Evolutionary conservation across 2,888 invertebrate genomes (phyloP), one percentile per base, ranked within the genome.

Genomic region (Melolontha melolontha): DNA sequence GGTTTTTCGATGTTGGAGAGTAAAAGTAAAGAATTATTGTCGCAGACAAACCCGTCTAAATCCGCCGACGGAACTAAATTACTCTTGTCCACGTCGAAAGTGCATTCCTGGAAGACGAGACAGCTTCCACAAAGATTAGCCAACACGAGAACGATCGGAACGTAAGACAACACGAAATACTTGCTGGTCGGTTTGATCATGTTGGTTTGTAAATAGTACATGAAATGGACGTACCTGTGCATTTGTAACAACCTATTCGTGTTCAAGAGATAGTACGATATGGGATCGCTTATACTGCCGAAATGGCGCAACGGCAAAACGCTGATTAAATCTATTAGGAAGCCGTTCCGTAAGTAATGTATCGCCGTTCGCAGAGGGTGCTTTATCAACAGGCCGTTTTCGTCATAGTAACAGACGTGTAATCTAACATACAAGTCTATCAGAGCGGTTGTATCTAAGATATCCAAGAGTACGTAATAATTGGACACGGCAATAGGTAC

Each of bases 401-500:
- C 55, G 14, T 68, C 29, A 10, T 57, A 68, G 27, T 64, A 68
- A 12, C 68, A 68, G 22, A 68, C 50, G 14, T 68, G 68, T 27
- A 68, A 57, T 83, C 86, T 84, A 8, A 87, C 75, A 5, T 85
- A 39, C 0, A 87, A 71, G 49, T 87, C 86, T 1, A 84, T 4
- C 54, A 84, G 84, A 6, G 59, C 47, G 12, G 6, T 47, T 29
- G 69, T 6, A 55, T 76, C 74, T 1, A 73, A 52, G 6, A 67
- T 12, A 6, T 67, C 22, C 11, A 86, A 71, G 2, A 83, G 17
- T 14, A 22, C 40, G 12, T 8, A 10, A 49, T 50, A 63, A 1
- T 54, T n/a, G 4, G n/a, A n/a, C 14, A 40, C 55, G n/a, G 55
- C 17, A 12, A 62, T 22, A 0, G 59, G 54, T 40, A 39, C 64